A percentile compares a stretch with the other conserved stretches of the same genome.
Evolutionary conservation across 2,888 invertebrate species (phyloP).

Genomic region (Alcis repandata): DNA sequence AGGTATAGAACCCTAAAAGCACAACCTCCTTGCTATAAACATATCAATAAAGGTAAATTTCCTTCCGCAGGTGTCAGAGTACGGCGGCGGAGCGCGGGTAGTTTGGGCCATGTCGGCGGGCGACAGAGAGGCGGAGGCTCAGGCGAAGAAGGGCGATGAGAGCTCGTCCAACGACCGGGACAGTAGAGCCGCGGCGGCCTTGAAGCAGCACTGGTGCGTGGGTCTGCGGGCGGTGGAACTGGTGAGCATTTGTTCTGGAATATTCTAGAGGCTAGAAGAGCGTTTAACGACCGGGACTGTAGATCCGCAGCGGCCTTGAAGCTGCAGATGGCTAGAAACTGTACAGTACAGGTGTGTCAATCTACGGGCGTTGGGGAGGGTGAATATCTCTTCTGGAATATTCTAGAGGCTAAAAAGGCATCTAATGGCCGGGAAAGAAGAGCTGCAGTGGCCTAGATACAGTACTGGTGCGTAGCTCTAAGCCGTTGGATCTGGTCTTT

Average conservation of each 20-base stretch:
- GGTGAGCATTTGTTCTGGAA: conserved; percentile 74
- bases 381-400: conserved; percentile 65
- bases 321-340: too few species aligned
- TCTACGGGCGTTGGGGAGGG: conserved; percentile 88
- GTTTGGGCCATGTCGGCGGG: conserved; percentile 89
- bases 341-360: conserved; percentile 87
- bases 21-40: neutral
- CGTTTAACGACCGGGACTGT: conserved; percentile 72
- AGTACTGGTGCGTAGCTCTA: too few species aligned
- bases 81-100: conserved; percentile 83
- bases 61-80: conserved; percentile 76
- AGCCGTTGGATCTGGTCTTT: too few species aligned
- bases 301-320: conserved; percentile 74
- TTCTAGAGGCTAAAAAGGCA: too few species aligned
- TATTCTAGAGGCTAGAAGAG: conserved; percentile 67
- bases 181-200: conserved; percentile 71
- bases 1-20: neutral
- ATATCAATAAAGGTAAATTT: neutral
- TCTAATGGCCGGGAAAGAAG: too few species aligned
- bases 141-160: conserved; percentile 83
- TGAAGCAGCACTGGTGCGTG: conserved; percentile 86
- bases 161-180: conserved; percentile 70
- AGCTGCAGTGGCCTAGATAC: too few species aligned
- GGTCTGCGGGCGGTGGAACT: conserved; percentile 87
- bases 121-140: conserved; percentile 85